Percentiles rank a stretch among this genome's conserved stretches.
Evolutionary conservation across 2,113 vertebrate genomes (phyloP).

Genomic region (Semnornis frantzii): DNA sequence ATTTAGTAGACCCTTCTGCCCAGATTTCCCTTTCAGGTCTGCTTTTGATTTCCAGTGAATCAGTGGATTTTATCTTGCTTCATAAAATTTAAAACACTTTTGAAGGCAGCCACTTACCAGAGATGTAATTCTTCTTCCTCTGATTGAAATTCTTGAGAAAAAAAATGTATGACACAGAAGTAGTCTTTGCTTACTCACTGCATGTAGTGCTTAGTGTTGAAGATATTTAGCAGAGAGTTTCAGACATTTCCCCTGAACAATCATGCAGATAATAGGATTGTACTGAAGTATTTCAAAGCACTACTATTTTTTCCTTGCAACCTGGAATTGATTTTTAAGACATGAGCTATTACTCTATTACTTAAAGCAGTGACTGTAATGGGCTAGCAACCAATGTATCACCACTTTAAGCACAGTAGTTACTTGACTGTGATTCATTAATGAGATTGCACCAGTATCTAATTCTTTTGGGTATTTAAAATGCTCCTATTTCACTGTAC

Average conservation of each 20-base stretch:
- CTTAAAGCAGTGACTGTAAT: background rate
- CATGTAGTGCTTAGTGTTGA: background rate
- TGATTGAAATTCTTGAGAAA: background rate
- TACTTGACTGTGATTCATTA: background rate
- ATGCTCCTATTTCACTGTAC: background rate
- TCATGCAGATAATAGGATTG: background rate
- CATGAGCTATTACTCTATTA: background rate
- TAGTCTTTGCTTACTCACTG: background rate
- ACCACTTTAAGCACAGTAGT: background rate
- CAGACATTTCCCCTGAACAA: background rate
- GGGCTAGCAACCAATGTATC: background rate
- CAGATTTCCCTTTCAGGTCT: background rate
- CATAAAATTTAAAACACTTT: background rate
- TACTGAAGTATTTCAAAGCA: background rate
- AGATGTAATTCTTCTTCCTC: background rate
- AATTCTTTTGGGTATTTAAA: background rate
- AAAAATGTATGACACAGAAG: background rate
- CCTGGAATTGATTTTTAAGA: constrained; percentile 22
- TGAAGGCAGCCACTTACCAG: background rate
- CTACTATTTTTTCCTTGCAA: background rate
- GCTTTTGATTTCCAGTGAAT: background rate
- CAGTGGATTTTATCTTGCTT: background rate
- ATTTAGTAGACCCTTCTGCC: background rate
- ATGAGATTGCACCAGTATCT: background rate
- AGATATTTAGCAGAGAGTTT: background rate